phyloP scores from a whole-genome alignment of 2,797 vertebrate species.

The Coregonus ussuriensis region DNA sequence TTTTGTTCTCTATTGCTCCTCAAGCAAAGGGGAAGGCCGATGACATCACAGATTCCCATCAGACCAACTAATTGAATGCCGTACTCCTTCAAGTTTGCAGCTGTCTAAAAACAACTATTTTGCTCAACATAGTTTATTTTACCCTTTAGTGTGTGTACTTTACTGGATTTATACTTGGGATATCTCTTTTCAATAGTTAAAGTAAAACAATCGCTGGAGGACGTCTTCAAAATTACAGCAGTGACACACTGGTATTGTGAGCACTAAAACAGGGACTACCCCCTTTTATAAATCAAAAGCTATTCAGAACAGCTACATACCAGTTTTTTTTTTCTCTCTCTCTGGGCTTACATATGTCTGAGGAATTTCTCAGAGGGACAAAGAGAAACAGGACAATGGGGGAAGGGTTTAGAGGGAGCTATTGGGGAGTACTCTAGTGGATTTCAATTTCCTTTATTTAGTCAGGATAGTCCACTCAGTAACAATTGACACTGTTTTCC shows the following conservation, averaged over 20 bases:
- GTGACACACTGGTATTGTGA: neutral
- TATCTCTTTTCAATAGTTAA: neutral
- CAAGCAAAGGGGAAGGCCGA: too few relatives aligned
- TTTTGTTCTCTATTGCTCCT: too few relatives aligned
- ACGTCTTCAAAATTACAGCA: neutral
- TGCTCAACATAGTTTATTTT: too few relatives aligned
- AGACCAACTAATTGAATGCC: too few relatives aligned
- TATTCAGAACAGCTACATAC: neutral
- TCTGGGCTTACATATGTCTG: slow-evolving; percentile 28
- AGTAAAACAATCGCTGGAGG: neutral
- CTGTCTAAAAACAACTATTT: too few relatives aligned
- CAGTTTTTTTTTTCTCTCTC: slow-evolving; percentile 19
- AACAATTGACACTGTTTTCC: too few relatives aligned
- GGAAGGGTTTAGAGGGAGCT: slow-evolving; percentile 18
- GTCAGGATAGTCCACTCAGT: too few relatives aligned
- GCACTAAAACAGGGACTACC: neutral
- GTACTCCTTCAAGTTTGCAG: too few relatives aligned
- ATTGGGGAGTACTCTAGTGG: neutral
- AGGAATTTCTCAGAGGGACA: slow-evolving; percentile 59
- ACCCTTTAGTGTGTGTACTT: too few relatives aligned
- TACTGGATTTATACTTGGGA: too few relatives aligned
- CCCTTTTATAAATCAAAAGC: too few relatives aligned
- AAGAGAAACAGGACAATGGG: slow-evolving; percentile 32
- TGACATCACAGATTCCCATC: too few relatives aligned
- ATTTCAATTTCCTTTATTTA: neutral